Conservation (phyloP, 2,113 vertebrate genomes). For the Syrmaticus mikado region DNA sequence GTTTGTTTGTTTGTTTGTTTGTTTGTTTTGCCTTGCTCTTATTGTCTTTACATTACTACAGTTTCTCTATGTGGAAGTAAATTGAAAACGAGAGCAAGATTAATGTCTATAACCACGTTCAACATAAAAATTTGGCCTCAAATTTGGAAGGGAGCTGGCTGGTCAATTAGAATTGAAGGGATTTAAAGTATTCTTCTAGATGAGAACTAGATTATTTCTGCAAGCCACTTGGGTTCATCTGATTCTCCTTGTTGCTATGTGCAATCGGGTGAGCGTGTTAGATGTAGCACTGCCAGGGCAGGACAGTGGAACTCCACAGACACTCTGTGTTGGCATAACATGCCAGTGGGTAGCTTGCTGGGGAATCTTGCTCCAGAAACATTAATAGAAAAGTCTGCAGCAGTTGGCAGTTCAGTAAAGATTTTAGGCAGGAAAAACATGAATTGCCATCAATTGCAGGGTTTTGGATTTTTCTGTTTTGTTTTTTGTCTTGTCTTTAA, state of each 20-base stretch:
- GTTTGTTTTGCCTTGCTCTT: neutral
- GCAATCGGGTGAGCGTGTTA: neutral
- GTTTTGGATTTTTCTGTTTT: too few species aligned
- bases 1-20: neutral
- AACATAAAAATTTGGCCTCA: neutral
- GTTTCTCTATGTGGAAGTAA: neutral
- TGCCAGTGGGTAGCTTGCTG: neutral
- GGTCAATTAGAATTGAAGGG: neutral
- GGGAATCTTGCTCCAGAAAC: neutral
- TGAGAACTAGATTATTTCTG: neutral
- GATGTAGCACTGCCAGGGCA: neutral
- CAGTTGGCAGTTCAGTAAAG: neutral
- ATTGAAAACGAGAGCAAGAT: neutral
- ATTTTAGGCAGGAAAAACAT: neutral
- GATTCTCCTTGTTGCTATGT: neutral
- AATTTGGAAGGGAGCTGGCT: neutral
- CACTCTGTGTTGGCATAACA: neutral
- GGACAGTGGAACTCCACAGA: neutral
- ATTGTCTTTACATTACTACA: neutral
- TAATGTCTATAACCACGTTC: neutral
- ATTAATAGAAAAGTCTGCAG: neutral
- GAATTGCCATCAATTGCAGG: neutral
- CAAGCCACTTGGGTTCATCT: neutral
- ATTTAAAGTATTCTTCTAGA: neutral
- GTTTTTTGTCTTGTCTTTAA: neutral